phyloP scores from a whole-genome alignment of 1,140 invertebrate genomes.

The Hylaeus anthracinus region DNA sequence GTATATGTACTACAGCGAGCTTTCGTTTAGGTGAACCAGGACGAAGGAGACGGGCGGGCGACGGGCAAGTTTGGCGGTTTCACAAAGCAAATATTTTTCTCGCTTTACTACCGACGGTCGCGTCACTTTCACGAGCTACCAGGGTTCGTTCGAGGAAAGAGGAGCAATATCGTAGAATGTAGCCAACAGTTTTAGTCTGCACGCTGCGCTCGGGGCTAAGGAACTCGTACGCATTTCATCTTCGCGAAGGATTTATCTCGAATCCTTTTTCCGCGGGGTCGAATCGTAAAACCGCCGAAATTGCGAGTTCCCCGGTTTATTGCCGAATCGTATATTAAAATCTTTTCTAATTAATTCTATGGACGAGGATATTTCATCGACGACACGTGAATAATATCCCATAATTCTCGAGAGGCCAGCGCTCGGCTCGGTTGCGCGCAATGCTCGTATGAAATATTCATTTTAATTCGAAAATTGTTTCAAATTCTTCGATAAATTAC shows the following conservation, averaged over 20 bases:
- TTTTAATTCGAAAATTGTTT: slow-evolving; percentile 24
- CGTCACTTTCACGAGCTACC: slow-evolving; percentile 51
- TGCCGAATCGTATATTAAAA: slow-evolving; percentile 28
- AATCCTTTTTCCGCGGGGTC: slow-evolving; percentile 25
- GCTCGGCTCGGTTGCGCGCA: too few relatives aligned
- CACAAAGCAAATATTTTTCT: slow-evolving; percentile 70
- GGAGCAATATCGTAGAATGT: slow-evolving; percentile 62
- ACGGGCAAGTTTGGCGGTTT: slow-evolving; percentile 49
- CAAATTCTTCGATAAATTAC: slow-evolving; percentile 11
- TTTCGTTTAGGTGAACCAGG: slow-evolving; percentile 2
- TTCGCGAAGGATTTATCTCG: slow-evolving; percentile 41
- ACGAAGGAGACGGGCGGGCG: slow-evolving; percentile 29
- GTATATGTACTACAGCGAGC: neutral
- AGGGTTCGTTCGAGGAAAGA: slow-evolving; percentile 52
- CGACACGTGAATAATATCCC: slow-evolving; percentile 19
- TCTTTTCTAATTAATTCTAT: slow-evolving; percentile 43
- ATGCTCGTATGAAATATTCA: slow-evolving; percentile 19
- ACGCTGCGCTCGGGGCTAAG: slow-evolving; percentile 53
- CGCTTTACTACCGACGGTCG: slow-evolving; percentile 55
- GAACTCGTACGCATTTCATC: slow-evolving; percentile 51
- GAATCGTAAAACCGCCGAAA: slow-evolving; percentile 41
- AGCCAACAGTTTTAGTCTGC: slow-evolving; percentile 46
- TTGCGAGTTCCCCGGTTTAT: slow-evolving; percentile 39
- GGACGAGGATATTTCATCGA: slow-evolving; percentile 24
- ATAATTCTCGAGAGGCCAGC: neutral